Base-by-base conservation (phyloP, 1,140 invertebrate species). In the Temnothorax curvispinosus region DNA sequence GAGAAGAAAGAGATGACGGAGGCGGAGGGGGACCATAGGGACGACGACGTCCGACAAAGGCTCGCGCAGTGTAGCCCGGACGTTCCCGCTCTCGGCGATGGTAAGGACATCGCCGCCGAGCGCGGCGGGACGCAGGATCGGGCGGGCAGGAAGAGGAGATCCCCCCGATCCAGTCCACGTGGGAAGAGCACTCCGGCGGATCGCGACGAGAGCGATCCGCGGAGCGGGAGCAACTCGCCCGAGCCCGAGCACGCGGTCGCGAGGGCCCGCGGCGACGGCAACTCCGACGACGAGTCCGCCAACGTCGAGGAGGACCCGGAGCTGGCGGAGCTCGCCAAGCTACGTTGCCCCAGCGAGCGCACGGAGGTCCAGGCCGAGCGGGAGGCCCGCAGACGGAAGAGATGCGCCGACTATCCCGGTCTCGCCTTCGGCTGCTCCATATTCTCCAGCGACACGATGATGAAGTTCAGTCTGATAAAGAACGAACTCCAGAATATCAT, bases 401-500 rank as follows among this genome's bases (percentile, higher is more conserved):
- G 98, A 94, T 98, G 98, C 94, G 97, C 98, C 4, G 98, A 99
- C 93, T 99, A 99, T 96, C 98, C 98, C 0, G 98, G 98, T 5
- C 95, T 99, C 9, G 98, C 98, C 0, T 98, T 99, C 91, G 98
- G 98, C 32, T 97, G 97, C 87, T 98, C 98, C 32, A 98, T 99
- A 93, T 99, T 99, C 94, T 99, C 98, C 93, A 99, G 99, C 65
- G 99, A 99, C 94, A 99, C 99, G 2, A 97, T 99, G 97, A 99
- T 99, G 97, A 99, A 99, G 95, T 99, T 99, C 96, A 98, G 97
- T 93, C 97, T 99, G 69, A 99, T 99, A 93, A 97, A 97, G 94
- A 99, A 99, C 95, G 99, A 99, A 96, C 96, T 99, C 92, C 98
- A 99, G 96, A 99, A 99, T 96, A 99, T 99, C 92, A 98, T 99